Percentiles rank a stretch among this genome's conserved stretches.
Conservation (phyloP, 2,113 vertebrate species). For the Salvelinus namaycush region DNA sequence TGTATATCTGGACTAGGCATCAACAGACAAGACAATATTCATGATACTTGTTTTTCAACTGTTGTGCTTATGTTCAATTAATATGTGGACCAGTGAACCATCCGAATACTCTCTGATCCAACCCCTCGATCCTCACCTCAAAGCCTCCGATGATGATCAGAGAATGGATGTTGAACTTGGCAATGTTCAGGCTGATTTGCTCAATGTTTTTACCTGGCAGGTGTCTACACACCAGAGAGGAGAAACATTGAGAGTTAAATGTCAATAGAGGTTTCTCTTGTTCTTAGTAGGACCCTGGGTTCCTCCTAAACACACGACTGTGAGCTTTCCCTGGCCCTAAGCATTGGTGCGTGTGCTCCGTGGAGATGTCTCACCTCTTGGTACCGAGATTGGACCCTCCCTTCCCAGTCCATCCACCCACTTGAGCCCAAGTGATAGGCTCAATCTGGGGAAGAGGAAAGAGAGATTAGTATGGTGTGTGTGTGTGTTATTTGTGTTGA, state of each 20-base stretch:
- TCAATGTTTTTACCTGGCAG: constrained; percentile 81
- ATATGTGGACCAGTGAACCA: neutral
- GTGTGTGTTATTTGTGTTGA: neutral
- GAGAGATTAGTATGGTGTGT: neutral
- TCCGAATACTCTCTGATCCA: neutral
- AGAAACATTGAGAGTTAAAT: neutral
- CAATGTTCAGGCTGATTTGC: constrained; percentile 83
- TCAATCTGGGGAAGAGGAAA: constrained; percentile 74
- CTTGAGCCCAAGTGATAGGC: constrained; percentile 81
- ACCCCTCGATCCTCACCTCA: constrained; percentile 74
- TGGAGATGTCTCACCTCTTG: constrained; percentile 77
- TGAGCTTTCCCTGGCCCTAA: too few relatives aligned
- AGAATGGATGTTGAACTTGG: constrained; percentile 83
- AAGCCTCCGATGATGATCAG: constrained; percentile 89
- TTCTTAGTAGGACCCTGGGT: too few relatives aligned
- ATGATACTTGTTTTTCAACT: too few relatives aligned
- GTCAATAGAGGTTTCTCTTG: neutral
- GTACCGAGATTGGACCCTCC: constrained; percentile 90
- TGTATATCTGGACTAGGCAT: neutral
- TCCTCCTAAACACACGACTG: neutral
- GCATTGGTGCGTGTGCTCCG: neutral
- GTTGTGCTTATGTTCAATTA: too few relatives aligned
- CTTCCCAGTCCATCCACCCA: constrained; percentile 87
- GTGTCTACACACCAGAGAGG: constrained; percentile 62
- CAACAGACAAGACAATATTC: too few relatives aligned